Evolutionary conservation across 2,113 vertebrate genomes (phyloP).

Genomic region (Pipa parva): DNA sequence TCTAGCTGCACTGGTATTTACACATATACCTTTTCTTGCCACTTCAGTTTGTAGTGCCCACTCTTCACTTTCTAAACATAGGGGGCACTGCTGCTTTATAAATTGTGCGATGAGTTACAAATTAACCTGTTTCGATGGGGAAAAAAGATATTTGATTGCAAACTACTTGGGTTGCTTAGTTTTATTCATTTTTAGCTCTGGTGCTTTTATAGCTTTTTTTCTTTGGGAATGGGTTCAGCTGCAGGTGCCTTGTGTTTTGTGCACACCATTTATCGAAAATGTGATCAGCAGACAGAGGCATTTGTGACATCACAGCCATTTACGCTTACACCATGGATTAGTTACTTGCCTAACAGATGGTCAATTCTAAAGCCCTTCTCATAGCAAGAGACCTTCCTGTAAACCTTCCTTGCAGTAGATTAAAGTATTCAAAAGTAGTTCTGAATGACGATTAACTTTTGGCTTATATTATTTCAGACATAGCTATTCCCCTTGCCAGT

Average conservation of each 20-base stretch:
- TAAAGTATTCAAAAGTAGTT: not conserved
- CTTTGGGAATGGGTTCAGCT: constrained; percentile 17
- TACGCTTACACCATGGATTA: constrained; percentile 7
- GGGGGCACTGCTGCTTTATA: not conserved
- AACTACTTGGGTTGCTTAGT: no score
- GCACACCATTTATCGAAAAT: not conserved
- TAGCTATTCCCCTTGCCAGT: no score
- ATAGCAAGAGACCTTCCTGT: not conserved
- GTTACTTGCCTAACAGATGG: constrained; percentile 17
- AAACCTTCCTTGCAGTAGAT: constrained; percentile 6
- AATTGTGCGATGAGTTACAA: not conserved
- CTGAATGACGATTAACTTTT: not conserved
- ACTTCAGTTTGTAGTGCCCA: not conserved
- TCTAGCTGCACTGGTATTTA: no score
- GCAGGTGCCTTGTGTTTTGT: not conserved
- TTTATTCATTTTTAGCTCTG: no score
- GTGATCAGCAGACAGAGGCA: constrained; percentile 10
- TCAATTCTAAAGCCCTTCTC: constrained; percentile 3
- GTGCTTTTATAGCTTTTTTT: not conserved
- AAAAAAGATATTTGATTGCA: no score
- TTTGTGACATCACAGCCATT: not conserved
- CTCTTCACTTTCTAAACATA: not conserved
- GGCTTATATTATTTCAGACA: not conserved
- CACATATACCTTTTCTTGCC: no score
- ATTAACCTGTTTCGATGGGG: no score